These are phyloP conservation scores for Onychostoma macrolepis DNA, from an alignment of 2,113 vertebrate species.

Conservation along the genomic window DNA sequence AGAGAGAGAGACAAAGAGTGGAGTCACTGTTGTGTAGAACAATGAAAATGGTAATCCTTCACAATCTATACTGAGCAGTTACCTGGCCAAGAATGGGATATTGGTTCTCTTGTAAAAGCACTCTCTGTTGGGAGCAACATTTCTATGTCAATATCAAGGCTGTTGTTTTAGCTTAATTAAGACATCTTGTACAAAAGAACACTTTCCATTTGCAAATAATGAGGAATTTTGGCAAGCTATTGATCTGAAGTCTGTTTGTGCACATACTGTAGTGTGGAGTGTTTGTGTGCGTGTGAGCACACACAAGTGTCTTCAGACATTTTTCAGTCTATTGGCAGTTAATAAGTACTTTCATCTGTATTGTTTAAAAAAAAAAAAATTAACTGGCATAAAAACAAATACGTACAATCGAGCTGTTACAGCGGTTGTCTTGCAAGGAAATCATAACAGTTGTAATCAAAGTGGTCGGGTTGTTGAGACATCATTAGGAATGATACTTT, in stretches of 20 bases:
- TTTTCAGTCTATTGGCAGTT: constrained; percentile 5
- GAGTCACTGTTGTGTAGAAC: constrained; percentile 57
- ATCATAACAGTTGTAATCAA: not conserved
- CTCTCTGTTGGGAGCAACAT: constrained; percentile 42
- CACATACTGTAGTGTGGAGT: not conserved
- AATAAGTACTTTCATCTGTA: constrained; percentile 4
- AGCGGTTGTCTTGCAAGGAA: not conserved
- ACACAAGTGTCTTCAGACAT: not conserved
- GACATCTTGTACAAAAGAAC: constrained; percentile 37
- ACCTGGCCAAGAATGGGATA: constrained; percentile 55
- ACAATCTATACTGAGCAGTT: constrained; percentile 59
- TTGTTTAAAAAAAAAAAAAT: not conserved
- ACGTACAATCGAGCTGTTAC: not conserved
- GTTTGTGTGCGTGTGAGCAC: constrained; percentile 1
- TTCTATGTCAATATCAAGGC: constrained; percentile 43
- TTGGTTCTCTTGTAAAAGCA: constrained; percentile 54
- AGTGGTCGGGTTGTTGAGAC: not conserved
- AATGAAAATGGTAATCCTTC: constrained; percentile 61
- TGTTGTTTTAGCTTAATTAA: constrained; percentile 53
- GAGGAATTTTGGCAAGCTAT: constrained; percentile 32
- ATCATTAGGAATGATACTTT: not conserved
- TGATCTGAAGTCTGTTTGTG: constrained; percentile 32
- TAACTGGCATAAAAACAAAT: not conserved
- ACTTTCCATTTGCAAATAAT: constrained; percentile 43
- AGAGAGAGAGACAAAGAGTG: constrained; percentile 31